A percentile compares a stretch with the other conserved stretches of the same genome.
phyloP scores from a whole-genome alignment of 1,140 invertebrate species.

The Macrostomum lignano region DNA sequence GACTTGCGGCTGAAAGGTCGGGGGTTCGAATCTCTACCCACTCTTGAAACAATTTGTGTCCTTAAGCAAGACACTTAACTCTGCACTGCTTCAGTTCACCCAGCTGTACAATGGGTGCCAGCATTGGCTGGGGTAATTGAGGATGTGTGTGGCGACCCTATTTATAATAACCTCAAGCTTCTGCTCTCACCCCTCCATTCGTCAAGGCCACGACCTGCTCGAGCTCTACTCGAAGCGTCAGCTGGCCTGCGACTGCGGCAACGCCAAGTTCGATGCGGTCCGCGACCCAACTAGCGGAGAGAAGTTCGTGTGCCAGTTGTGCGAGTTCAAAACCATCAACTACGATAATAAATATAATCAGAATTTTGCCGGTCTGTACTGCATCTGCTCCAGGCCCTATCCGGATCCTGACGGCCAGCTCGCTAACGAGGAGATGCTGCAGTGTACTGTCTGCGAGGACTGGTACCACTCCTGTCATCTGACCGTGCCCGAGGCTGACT shows the following conservation, averaged over 20 bases:
- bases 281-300: too few species aligned
- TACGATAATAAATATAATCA: neutral
- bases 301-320: neutral
- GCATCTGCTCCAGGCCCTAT: neutral
- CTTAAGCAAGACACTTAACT: too few species aligned
- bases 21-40: too few species aligned
- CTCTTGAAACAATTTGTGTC: too few species aligned
- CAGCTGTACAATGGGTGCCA: too few species aligned
- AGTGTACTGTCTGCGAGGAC: neutral
- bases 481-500: neutral
- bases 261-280: conserved; percentile 40
- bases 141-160: too few species aligned
- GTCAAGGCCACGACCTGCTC: conserved; percentile 61
- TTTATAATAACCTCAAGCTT: too few species aligned
- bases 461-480: neutral
- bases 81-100: too few species aligned
- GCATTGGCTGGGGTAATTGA: too few species aligned
- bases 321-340: neutral
- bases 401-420: too few species aligned
- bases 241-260: conserved; percentile 81
- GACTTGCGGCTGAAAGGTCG: too few species aligned
- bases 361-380: neutral
- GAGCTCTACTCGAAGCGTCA: conserved; percentile 73
- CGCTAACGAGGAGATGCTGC: neutral
- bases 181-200: too few species aligned